Base-by-base conservation (phyloP, 37 sponge, comb jelly and placozoan genomes). In the Chondrilla cf. caribensis region DNA sequence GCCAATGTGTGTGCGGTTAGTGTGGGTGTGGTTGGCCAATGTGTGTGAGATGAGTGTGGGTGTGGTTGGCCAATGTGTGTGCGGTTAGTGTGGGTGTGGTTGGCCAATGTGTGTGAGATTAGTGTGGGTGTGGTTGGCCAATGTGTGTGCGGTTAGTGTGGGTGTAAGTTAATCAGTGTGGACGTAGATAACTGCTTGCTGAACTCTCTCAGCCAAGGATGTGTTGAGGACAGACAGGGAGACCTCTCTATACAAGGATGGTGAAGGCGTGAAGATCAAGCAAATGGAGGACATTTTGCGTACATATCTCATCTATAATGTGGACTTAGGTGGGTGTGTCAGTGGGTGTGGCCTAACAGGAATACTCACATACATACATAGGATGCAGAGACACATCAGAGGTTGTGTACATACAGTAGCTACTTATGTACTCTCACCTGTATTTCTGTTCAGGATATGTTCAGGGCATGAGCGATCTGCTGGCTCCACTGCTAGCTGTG, bases 401-500 rank as follows among this genome's bases (percentile, higher is more conserved):
- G n/a, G n/a, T n/a, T n/a, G n/a, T n/a, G n/a, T n/a, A n/a, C n/a
- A n/a, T n/a, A n/a, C n/a, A n/a, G n/a, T n/a, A n/a, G n/a, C n/a
- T n/a, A n/a, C n/a, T n/a, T n/a, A n/a, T n/a, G n/a, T n/a, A n/a
- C n/a, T n/a, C n/a, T n/a, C n/a, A n/a, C n/a, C n/a, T n/a, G n/a
- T n/a, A n/a, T n/a, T n/a, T n/a, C n/a, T n/a, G n/a, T n/a, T n/a
- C 70, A 97, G 98, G 98, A 1, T 98, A 98, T 83, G 95, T 98
- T 2, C 99, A 98, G 51, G 99, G 99, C 0, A 98, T 98, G 99
- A 98, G 99, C 87, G 99, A 98, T 67, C 88, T 98, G 11, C 80
- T 96, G 67, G 95, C 99, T 60, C 95, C 96, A 28, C 67, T 98
- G 22, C 83, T 96, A 35, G 32, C 73, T 43, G 87, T 98, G 26